phyloP scores from a whole-genome alignment of 2,888 invertebrate species.

The Strigamia transsilvanica region DNA sequence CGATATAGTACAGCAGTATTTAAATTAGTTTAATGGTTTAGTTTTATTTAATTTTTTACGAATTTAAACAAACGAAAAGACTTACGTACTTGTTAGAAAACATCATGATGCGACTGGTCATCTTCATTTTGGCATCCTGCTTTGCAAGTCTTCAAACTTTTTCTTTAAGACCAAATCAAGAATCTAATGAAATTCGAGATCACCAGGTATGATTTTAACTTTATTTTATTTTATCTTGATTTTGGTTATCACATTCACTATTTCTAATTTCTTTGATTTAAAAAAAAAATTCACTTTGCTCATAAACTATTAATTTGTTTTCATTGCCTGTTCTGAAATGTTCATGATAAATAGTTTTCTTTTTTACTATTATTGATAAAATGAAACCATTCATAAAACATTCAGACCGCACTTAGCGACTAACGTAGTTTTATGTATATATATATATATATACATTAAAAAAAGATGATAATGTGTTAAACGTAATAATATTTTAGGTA shows the following conservation, averaged over 20 bases:
- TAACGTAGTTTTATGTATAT: neutral
- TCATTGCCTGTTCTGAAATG: neutral
- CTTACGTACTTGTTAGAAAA: too few relatives aligned
- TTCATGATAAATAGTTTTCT: neutral
- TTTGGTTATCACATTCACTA: neutral
- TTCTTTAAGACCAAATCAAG: conserved; percentile 16
- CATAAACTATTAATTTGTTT: neutral
- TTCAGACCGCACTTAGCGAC: neutral
- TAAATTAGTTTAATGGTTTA: neutral
- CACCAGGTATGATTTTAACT: conserved; percentile 9
- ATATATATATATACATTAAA: too few relatives aligned
- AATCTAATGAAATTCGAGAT: conserved; percentile 32
- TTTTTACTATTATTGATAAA: neutral
- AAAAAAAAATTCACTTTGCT: too few relatives aligned
- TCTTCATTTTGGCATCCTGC: neutral
- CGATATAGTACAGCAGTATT: neutral
- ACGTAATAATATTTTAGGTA: neutral
- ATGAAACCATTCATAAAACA: neutral
- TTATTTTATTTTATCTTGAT: neutral
- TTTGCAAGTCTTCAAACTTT: conserved; percentile 23
- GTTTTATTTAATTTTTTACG: neutral
- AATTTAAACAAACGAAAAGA: neutral
- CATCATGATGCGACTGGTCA: conserved; percentile 19
- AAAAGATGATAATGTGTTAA: neutral
- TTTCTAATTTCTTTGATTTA: neutral